Evolutionary conservation across 2,888 invertebrate species (phyloP).

Genomic region (Orgyia antiqua): DNA sequence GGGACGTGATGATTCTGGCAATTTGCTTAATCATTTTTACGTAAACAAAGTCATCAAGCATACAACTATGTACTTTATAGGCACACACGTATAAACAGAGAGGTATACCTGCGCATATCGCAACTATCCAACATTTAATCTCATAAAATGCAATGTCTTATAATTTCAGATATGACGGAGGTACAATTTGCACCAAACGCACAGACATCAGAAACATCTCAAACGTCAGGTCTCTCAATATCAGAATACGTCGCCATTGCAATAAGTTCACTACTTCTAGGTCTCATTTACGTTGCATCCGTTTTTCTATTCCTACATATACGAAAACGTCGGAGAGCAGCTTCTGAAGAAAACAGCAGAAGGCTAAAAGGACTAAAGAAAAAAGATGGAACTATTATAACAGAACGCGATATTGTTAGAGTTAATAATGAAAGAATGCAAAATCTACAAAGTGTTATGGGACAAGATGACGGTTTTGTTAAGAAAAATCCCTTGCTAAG

Average conservation of each 20-base stretch:
- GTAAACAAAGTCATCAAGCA: no score
- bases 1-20: no score
- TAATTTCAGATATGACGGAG: constrained; percentile 86
- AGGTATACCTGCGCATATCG: no score
- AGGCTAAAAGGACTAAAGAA: constrained; percentile 55
- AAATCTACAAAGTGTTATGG: constrained; percentile 57
- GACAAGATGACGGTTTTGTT: constrained; percentile 83
- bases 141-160: no score
- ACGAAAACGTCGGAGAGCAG: constrained; percentile 79
- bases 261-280: constrained; percentile 89
- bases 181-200: constrained; percentile 85
- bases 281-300: constrained; percentile 90
- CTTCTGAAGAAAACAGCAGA: constrained; percentile 66
- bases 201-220: constrained; percentile 73
- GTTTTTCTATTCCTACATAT: constrained; percentile 90
- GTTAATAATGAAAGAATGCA: constrained; percentile 64
- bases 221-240: constrained; percentile 81
- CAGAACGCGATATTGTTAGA: constrained; percentile 64
- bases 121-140: no score
- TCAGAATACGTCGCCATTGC: constrained; percentile 91
- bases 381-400: constrained; percentile 59
- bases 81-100: no score
- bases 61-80: no score
- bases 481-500: constrained; percentile 86
- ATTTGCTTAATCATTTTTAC: no score